Percentiles rank a stretch among this genome's conserved stretches.
These are phyloP conservation scores for Rhaphigaster nebulosa DNA, from an alignment of 2,888 invertebrate species.

Conservation along the genomic window DNA sequence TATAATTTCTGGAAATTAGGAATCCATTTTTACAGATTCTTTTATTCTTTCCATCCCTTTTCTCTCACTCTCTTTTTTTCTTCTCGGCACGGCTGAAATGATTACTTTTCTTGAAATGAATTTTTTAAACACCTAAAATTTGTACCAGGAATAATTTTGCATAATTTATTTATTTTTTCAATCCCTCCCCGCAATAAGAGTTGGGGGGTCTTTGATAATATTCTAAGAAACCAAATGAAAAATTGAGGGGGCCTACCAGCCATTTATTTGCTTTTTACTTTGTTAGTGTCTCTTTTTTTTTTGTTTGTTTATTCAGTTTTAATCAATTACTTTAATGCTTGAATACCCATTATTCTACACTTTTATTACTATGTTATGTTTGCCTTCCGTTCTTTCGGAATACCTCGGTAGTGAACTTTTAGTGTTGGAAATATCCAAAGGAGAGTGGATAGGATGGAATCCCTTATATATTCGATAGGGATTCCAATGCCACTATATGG, in stretches of 20 bases:
- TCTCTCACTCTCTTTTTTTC: not conserved
- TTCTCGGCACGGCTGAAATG: not conserved
- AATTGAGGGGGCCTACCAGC: not conserved
- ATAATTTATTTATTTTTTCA: slow-evolving; percentile 27
- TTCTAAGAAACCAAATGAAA: not conserved
- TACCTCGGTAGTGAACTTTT: too few relatives aligned
- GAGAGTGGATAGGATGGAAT: too few relatives aligned
- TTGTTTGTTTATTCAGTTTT: not conserved
- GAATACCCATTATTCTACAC: too few relatives aligned
- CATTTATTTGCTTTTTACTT: not conserved
- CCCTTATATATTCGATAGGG: too few relatives aligned
- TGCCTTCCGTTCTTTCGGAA: too few relatives aligned
- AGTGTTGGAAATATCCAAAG: too few relatives aligned
- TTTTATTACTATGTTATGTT: too few relatives aligned
- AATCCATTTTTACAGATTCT: slow-evolving; percentile 13
- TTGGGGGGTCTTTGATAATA: not conserved
- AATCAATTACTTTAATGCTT: not conserved
- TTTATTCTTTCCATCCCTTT: not conserved
- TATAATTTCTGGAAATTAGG: slow-evolving; percentile 11
- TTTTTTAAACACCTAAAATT: slow-evolving; percentile 40
- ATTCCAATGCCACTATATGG: too few relatives aligned
- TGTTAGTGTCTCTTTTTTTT: not conserved
- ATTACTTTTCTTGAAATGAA: slow-evolving; percentile 32
- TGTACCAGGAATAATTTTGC: slow-evolving; percentile 22
- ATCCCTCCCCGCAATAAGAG: not conserved